phyloP scores from a whole-genome alignment of 2,113 vertebrate species.

The Dolichotis patagonum region DNA sequence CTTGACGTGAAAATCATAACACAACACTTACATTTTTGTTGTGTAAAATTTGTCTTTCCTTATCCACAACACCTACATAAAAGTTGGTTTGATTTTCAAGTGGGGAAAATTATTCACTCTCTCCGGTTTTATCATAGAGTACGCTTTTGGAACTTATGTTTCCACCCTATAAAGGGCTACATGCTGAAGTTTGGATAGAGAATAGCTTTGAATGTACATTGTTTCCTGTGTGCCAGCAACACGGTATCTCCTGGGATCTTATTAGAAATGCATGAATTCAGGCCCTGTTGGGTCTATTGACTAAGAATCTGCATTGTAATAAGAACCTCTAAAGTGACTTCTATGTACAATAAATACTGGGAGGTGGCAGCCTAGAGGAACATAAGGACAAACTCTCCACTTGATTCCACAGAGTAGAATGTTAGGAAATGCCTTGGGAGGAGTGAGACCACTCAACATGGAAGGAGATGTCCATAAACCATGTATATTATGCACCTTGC shows the following conservation, averaged over 20 bases:
- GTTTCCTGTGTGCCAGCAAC: neutral
- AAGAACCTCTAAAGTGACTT: neutral
- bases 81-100: neutral
- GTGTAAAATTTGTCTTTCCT: neutral
- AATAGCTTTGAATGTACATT: neutral
- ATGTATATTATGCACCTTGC: neutral
- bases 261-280: neutral
- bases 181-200: neutral
- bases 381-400: neutral
- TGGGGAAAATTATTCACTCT: neutral
- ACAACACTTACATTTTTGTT: neutral
- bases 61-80: neutral
- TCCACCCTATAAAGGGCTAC: neutral
- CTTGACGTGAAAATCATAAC: slow-evolving; percentile 61
- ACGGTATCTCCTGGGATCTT: neutral
- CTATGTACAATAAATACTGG: neutral
- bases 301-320: slow-evolving; percentile 15
- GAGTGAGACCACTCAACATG: neutral
- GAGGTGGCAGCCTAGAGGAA: neutral
- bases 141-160: neutral
- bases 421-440: neutral
- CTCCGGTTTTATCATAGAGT: neutral
- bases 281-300: neutral
- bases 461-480: neutral
- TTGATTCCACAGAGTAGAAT: neutral